Percentiles rank a stretch among this genome's conserved stretches.
Evolutionary conservation across 2,113 vertebrate genomes (phyloP).

Genomic region (Symphodus melops): DNA sequence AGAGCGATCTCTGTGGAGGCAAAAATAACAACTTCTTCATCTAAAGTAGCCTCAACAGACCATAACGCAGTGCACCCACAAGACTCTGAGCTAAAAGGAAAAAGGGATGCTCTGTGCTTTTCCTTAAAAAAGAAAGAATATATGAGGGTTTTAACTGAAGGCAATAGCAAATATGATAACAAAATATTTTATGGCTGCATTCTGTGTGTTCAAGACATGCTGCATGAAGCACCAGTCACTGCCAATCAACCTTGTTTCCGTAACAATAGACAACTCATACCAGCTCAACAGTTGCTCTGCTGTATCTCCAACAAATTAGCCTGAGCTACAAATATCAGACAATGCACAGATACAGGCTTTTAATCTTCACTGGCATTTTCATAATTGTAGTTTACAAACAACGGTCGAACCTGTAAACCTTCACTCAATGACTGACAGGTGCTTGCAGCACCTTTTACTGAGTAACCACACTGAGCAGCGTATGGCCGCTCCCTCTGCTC

Average conservation of each 20-base stretch:
- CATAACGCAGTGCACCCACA: background rate
- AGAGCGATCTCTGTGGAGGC: conserved; percentile 9
- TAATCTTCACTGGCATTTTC: background rate
- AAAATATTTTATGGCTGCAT: no score
- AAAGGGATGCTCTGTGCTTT: background rate
- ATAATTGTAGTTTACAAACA: background rate
- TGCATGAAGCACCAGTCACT: background rate
- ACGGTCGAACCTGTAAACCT: background rate
- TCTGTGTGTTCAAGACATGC: no score
- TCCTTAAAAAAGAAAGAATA: background rate
- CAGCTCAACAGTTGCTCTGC: conserved; percentile 21
- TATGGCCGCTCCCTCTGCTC: background rate
- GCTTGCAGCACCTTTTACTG: background rate
- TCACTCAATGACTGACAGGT: conserved; percentile 2
- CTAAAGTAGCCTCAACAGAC: conserved; percentile 5
- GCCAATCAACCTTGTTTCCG: conserved; percentile 43
- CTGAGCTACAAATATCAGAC: conserved; percentile 6
- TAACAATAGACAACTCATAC: conserved; percentile 41
- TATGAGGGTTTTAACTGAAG: no score
- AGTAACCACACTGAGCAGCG: background rate
- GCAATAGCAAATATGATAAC: no score
- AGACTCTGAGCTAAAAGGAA: background rate
- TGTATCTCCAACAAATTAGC: conserved; percentile 4
- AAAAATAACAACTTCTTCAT: conserved; percentile 1
- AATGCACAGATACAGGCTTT: background rate